Conservation (phyloP, 2,888 invertebrate species). For the Eupithecia tripunctaria region DNA sequence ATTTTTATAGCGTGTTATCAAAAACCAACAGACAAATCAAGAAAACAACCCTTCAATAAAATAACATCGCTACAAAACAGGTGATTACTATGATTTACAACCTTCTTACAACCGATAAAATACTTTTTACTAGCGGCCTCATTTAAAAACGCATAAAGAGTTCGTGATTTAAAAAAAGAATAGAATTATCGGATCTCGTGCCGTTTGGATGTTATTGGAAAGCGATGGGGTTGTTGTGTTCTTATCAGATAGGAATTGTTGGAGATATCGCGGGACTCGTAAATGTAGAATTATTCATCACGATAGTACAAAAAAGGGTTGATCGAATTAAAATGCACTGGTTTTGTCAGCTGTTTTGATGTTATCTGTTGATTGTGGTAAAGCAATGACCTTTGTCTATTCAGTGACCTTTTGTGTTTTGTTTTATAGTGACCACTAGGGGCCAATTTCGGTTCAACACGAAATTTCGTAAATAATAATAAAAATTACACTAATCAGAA, state of each 20-base stretch:
- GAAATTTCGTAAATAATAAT: no score
- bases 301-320: conserved; percentile 32
- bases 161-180: conserved; percentile 47
- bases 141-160: conserved; percentile 52
- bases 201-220: conserved; percentile 73
- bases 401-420: neutral
- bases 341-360: conserved; percentile 4
- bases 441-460: no score
- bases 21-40: conserved; percentile 17
- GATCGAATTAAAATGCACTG: conserved; percentile 21
- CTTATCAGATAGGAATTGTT: conserved; percentile 76
- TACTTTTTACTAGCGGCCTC: conserved; percentile 38
- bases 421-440: neutral
- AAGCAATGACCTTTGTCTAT: neutral
- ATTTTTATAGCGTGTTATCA: conserved; percentile 18
- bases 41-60: conserved; percentile 32
- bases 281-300: conserved; percentile 39
- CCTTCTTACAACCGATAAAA: conserved; percentile 43
- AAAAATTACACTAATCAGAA: no score
- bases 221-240: conserved; percentile 67
- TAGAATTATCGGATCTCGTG: conserved; percentile 67
- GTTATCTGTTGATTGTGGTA: neutral
- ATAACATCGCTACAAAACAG: conserved; percentile 40
- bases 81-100: conserved; percentile 46
- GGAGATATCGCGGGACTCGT: conserved; percentile 66